Percentiles rank a stretch among this genome's conserved stretches.
Evolutionary conservation across 2,888 invertebrate genomes (phyloP).

Genomic region (Meloe dianella): DNA sequence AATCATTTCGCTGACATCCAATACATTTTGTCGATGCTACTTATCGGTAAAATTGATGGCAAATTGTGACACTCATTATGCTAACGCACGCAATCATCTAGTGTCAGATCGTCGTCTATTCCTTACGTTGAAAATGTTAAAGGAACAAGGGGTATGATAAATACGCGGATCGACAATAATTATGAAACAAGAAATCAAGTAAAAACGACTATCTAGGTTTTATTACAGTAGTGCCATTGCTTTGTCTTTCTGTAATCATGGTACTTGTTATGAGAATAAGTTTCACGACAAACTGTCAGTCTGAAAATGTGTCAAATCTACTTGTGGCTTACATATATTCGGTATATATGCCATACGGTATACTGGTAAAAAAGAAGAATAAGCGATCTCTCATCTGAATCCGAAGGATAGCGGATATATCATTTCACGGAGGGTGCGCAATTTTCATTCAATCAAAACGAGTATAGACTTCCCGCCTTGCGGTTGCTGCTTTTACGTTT

Average conservation of each 20-base stretch:
- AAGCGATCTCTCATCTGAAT: conserved; percentile 52
- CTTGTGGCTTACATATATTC: conserved; percentile 31
- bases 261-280: conserved; percentile 27
- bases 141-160: conserved; percentile 5
- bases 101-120: conserved; percentile 6
- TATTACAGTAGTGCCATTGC: conserved; percentile 25
- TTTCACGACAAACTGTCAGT: conserved; percentile 48
- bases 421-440: conserved; percentile 57
- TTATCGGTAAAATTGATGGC: conserved; percentile 15
- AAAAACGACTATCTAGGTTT: background rate
- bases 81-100: conserved; percentile 23
- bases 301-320: conserved; percentile 52
- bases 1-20: conserved; percentile 12
- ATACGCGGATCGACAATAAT: conserved; percentile 18
- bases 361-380: conserved; percentile 39
- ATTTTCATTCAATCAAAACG: conserved; percentile 56
- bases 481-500: conserved; percentile 38
- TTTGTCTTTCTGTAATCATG: conserved; percentile 29
- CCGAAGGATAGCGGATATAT: conserved; percentile 53
- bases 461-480: conserved; percentile 46
- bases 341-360: background rate
- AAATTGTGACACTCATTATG: conserved; percentile 20
- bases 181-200: background rate
- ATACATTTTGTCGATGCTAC: conserved; percentile 15
- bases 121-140: conserved; percentile 6